Percentiles rank a stretch among this genome's conserved stretches.
Evolutionary conservation across 2,888 invertebrate species (phyloP).

Genomic region (Panzeria rudis): DNA sequence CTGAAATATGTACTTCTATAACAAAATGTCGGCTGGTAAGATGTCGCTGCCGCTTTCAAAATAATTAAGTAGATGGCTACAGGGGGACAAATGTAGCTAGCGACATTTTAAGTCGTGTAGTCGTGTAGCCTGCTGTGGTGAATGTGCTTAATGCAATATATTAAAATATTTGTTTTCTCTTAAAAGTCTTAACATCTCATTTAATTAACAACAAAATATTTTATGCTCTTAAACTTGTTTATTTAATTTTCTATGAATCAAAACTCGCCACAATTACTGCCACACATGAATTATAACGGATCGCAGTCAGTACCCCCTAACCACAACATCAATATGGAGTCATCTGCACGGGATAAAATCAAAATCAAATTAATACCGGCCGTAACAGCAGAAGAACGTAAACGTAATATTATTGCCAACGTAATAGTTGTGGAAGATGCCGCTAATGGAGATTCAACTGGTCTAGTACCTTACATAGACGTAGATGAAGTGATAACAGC

Average conservation of each 20-base stretch:
- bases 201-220: background rate
- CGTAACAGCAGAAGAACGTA: constrained; percentile 77
- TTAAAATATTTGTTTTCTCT: background rate
- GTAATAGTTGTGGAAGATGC: constrained; percentile 76
- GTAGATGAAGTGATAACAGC: constrained; percentile 77
- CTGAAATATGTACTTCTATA: no score
- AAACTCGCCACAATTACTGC: constrained; percentile 30
- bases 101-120: no score
- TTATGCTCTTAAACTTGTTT: constrained; percentile 3
- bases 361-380: constrained; percentile 79
- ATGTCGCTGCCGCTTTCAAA: no score
- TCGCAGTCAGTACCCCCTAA: constrained; percentile 39
- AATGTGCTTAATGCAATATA: no score
- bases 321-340: constrained; percentile 46
- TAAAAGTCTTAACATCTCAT: background rate
- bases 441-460: constrained; percentile 58
- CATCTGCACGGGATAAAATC: constrained; percentile 70
- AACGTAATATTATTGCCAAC: constrained; percentile 79
- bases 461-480: constrained; percentile 78
- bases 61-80: no score
- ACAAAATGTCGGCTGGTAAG: no score
- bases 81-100: no score
- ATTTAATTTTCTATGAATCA: background rate
- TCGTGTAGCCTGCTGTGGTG: no score
- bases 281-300: background rate